These are phyloP conservation scores for Trichonephila clavata DNA, from an alignment of 1,140 invertebrate genomes.

Conservation along the genomic window DNA sequence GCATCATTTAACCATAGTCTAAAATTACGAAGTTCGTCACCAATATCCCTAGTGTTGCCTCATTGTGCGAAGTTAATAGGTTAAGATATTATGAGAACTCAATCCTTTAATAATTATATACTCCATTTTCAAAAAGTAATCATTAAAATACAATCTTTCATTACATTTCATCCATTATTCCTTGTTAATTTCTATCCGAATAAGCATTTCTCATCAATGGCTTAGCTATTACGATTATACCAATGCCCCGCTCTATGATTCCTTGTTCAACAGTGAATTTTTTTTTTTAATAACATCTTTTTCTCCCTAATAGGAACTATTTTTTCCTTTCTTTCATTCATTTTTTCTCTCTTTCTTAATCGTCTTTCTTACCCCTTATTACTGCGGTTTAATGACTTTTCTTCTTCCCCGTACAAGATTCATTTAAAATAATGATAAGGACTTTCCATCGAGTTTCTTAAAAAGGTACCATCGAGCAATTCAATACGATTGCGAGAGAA, in stretches of 20 bases:
- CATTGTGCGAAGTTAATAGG: no score
- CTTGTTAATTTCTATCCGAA: background rate
- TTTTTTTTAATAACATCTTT: conserved; percentile 21
- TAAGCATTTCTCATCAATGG: background rate
- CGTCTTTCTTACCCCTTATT: conserved; percentile 37
- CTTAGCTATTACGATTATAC: background rate
- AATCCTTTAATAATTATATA: no score
- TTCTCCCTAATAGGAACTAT: background rate
- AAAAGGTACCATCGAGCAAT: background rate
- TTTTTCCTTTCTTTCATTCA: background rate
- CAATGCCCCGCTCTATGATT: background rate
- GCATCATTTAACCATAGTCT: no score
- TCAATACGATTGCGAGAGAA: background rate
- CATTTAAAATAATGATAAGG: conserved; percentile 24
- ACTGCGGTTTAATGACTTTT: conserved; percentile 23
- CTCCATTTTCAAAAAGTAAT: no score
- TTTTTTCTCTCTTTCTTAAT: background rate
- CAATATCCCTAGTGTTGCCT: no score
- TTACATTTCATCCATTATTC: background rate
- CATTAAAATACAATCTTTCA: no score
- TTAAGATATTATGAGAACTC: no score
- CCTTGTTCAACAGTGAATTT: background rate
- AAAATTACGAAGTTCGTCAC: no score
- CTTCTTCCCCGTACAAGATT: background rate
- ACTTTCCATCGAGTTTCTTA: background rate